phyloP scores from a whole-genome alignment of 2,797 vertebrate species.

The Labroides dimidiatus region DNA sequence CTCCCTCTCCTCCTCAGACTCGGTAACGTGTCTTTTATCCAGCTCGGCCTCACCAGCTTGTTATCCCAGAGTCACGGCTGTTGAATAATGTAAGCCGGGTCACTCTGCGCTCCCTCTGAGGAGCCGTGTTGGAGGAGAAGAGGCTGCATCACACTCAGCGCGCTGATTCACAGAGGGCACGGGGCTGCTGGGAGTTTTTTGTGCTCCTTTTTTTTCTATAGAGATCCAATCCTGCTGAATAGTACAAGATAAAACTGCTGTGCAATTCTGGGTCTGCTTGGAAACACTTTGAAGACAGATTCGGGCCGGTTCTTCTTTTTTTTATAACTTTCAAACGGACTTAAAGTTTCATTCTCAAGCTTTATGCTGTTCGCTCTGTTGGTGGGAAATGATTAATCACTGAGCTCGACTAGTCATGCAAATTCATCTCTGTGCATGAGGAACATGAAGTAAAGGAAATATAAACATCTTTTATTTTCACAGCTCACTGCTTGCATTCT shows the following conservation, averaged over 20 bases:
- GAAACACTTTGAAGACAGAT: constrained; percentile 40
- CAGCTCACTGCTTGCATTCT: constrained; percentile 19
- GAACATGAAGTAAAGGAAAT: constrained; percentile 30
- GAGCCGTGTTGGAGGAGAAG: constrained; percentile 26
- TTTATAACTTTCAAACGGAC: constrained; percentile 11
- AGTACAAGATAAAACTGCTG: constrained; percentile 19
- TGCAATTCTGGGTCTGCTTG: constrained; percentile 27
- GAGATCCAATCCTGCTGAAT: constrained; percentile 46
- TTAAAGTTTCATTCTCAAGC: constrained; percentile 32
- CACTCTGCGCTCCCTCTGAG: constrained; percentile 14
- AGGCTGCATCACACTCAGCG: constrained; percentile 51
- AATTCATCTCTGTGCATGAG: constrained; percentile 30
- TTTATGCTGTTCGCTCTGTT: constrained; percentile 35
- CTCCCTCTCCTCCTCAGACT: background rate
- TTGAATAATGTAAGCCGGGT: constrained; percentile 49
- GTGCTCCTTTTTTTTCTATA: constrained; percentile 46
- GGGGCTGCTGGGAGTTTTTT: constrained; percentile 37
- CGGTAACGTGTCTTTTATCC: constrained; percentile 35
- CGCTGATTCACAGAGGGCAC: constrained; percentile 41
- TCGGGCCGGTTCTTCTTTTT: constrained; percentile 8
- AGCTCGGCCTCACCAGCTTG: constrained; percentile 27
- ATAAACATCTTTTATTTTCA: constrained; percentile 11
- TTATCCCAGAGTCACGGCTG: constrained; percentile 42
- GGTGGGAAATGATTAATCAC: constrained; percentile 38
- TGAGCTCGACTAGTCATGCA: constrained; percentile 28